Evolutionary conservation across 2,113 vertebrate genomes (phyloP).

Genomic region (Puma concolor): DNA sequence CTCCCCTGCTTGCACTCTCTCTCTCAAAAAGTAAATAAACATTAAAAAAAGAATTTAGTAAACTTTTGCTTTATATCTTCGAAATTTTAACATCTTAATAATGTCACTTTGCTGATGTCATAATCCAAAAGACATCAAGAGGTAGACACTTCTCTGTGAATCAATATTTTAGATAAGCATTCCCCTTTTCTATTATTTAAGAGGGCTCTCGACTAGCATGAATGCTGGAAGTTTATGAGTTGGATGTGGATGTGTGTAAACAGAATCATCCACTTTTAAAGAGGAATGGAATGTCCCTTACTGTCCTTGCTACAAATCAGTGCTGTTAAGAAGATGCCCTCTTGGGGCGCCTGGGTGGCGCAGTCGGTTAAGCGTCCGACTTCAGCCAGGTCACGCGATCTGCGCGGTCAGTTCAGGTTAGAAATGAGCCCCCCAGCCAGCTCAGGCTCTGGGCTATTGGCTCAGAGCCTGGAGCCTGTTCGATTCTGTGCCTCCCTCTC

Average conservation of each 20-base stretch:
- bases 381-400: no score
- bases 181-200: neutral
- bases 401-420: no score
- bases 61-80: neutral
- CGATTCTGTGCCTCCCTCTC: no score
- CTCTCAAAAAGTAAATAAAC: no score
- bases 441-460: no score
- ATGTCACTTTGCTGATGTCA: neutral
- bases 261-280: neutral
- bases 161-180: neutral
- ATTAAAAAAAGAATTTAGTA: neutral
- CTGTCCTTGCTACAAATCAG: neutral
- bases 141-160: neutral
- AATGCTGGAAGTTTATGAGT: neutral
- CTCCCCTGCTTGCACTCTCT: no score
- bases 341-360: no score
- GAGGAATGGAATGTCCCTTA: neutral
- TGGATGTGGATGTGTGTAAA: neutral
- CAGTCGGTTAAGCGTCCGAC: no score
- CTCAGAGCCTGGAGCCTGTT: no score
- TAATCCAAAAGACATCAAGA: neutral
- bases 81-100: neutral
- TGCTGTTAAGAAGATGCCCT: neutral
- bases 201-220: accelerated
- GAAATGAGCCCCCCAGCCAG: no score